These are phyloP conservation scores for Polymixis lichenea DNA, from an alignment of 2,888 invertebrate genomes.

Conservation along the genomic window DNA sequence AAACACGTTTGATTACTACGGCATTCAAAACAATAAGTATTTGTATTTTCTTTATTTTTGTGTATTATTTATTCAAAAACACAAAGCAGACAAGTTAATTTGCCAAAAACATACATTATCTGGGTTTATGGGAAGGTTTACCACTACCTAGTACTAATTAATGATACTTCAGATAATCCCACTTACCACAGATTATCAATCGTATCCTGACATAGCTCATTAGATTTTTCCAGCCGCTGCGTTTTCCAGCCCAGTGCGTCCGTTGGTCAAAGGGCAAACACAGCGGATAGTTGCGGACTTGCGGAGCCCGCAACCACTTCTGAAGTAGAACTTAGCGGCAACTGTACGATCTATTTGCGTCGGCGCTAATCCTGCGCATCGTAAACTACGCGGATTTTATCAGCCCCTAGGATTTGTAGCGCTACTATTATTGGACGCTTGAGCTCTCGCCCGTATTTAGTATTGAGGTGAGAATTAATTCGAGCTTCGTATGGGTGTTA, in stretches of 20 bases:
- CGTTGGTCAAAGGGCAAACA: conserved; percentile 80
- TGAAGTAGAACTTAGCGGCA: conserved; percentile 72
- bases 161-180: background rate
- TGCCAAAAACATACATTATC: background rate
- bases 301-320: conserved; percentile 72
- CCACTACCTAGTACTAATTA: background rate
- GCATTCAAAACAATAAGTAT: background rate
- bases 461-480: conserved; percentile 44
- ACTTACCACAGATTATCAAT: background rate
- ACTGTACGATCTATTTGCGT: conserved; percentile 79
- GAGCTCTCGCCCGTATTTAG: conserved; percentile 33
- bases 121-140: background rate
- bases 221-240: conserved; percentile 22
- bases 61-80: background rate
- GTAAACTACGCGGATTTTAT: conserved; percentile 59
- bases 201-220: background rate
- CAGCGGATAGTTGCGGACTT: conserved; percentile 72
- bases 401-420: conserved; percentile 55
- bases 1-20: conserved; percentile 15
- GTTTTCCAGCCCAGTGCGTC: conserved; percentile 66
- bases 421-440: conserved; percentile 54
- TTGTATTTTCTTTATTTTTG: background rate
- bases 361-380: conserved; percentile 66
- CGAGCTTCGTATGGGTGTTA: conserved; percentile 7
- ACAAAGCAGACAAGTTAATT: background rate